Conservation (phyloP, 2,113 vertebrate genomes). For the Centropus bengalensis region DNA sequence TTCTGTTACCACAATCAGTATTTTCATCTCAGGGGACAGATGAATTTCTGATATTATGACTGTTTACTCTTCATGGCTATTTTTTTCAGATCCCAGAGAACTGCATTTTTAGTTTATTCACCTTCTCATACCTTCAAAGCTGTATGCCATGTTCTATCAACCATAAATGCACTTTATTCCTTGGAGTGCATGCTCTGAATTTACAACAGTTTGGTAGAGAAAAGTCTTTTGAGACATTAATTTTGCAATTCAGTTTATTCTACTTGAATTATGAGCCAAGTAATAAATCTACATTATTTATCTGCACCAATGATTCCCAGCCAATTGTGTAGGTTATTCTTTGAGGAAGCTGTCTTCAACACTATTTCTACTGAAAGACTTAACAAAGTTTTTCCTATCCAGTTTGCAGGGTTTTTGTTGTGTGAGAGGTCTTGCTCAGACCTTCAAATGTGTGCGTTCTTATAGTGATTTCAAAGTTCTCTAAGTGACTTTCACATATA, state of each 20-base stretch:
- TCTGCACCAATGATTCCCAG: conserved; percentile 53
- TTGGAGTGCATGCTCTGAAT: conserved; percentile 56
- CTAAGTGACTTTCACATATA: background rate
- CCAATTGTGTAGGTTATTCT: conserved; percentile 13
- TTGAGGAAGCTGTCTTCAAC: background rate
- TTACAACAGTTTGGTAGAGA: conserved; percentile 46
- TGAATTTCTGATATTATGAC: conserved; percentile 44
- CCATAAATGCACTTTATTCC: conserved; percentile 63
- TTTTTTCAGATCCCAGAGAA: conserved; percentile 16
- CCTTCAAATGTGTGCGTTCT: background rate
- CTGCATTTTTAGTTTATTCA: conserved; percentile 48
- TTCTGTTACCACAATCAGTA: conserved; percentile 17
- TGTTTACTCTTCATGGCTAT: background rate
- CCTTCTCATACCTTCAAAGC: conserved; percentile 56
- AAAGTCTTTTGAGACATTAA: conserved; percentile 57
- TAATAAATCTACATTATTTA: conserved; percentile 72
- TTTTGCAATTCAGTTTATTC: conserved; percentile 61
- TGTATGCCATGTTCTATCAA: conserved; percentile 63
- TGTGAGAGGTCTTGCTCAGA: background rate
- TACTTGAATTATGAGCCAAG: conserved; percentile 59
- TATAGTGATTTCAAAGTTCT: background rate
- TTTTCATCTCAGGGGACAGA: conserved; percentile 38
- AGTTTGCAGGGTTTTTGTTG: background rate
- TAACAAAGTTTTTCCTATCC: background rate
- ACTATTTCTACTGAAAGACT: background rate